These are phyloP conservation scores for Pardalotus punctatus DNA, from an alignment of 2,113 vertebrate species.

Conservation along the genomic window DNA sequence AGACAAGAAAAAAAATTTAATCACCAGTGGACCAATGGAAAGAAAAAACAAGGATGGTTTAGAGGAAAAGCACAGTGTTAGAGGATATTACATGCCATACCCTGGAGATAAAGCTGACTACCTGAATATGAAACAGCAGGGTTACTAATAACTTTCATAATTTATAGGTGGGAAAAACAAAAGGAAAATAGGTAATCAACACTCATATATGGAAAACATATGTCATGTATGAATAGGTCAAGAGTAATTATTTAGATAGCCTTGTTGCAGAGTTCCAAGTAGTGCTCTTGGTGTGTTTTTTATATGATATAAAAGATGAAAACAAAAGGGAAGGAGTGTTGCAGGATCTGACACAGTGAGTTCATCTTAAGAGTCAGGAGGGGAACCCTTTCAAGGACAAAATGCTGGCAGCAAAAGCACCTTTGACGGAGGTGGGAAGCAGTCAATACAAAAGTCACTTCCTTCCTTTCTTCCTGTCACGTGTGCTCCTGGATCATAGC, in stretches of 20 bases:
- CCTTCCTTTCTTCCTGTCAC: constrained; percentile 39
- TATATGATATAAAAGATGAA: not conserved
- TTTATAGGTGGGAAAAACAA: not conserved
- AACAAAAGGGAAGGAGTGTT: not conserved
- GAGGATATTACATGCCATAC: not conserved
- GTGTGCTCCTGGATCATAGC: not conserved
- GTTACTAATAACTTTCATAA: not conserved
- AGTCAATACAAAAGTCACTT: not conserved
- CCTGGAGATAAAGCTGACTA: not conserved
- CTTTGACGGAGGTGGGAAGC: not conserved
- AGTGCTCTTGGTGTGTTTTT: not conserved
- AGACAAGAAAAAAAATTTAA: not conserved
- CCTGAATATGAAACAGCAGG: not conserved
- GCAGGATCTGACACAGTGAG: accelerated
- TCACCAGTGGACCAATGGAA: not conserved
- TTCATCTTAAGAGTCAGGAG: not conserved
- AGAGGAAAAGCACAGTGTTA: not conserved
- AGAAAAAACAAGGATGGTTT: not conserved
- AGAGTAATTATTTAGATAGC: not conserved
- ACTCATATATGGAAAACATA: not conserved
- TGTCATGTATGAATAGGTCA: not conserved
- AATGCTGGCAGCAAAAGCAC: not conserved
- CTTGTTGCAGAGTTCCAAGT: not conserved
- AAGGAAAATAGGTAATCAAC: not conserved
- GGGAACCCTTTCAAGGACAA: not conserved